Evolutionary conservation across 2,797 vertebrate species (phyloP).

Genomic region (Synanceia verrucosa): DNA sequence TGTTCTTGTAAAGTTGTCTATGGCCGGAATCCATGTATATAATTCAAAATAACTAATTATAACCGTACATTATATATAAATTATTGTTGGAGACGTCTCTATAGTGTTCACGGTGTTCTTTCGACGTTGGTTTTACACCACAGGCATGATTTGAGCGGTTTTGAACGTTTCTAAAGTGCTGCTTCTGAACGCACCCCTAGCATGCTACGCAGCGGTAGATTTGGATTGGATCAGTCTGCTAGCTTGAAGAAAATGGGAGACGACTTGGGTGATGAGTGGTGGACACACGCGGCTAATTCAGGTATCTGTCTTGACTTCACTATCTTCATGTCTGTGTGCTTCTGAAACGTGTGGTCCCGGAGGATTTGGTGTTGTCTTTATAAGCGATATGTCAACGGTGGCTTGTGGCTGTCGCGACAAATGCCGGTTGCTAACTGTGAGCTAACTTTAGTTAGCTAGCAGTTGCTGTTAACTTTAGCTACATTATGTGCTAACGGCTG

Average conservation of each 20-base stretch:
- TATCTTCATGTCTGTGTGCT: neutral
- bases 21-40: fast-evolving
- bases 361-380: neutral
- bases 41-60: too few relatives aligned
- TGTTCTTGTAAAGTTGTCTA: neutral
- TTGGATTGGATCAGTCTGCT: constrained; percentile 37
- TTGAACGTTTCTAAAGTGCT: constrained; percentile 21
- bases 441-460: constrained; percentile 50
- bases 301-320: constrained; percentile 23
- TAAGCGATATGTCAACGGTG: neutral
- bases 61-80: neutral
- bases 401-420: neutral
- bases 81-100: neutral
- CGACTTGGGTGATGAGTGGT: constrained; percentile 82
- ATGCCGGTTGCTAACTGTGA: neutral
- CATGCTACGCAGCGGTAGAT: constrained; percentile 51
- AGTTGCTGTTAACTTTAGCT: neutral
- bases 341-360: neutral
- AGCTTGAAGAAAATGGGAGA: constrained; percentile 75
- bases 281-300: constrained; percentile 67
- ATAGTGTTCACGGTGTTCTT: neutral
- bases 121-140: neutral
- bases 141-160: too few relatives aligned
- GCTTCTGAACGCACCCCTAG: constrained; percentile 58
- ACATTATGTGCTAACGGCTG: neutral